Evolutionary conservation across 2,888 invertebrate genomes (phyloP), one percentile per base, ranked within the genome.

Genomic region (Bibio marci): DNA sequence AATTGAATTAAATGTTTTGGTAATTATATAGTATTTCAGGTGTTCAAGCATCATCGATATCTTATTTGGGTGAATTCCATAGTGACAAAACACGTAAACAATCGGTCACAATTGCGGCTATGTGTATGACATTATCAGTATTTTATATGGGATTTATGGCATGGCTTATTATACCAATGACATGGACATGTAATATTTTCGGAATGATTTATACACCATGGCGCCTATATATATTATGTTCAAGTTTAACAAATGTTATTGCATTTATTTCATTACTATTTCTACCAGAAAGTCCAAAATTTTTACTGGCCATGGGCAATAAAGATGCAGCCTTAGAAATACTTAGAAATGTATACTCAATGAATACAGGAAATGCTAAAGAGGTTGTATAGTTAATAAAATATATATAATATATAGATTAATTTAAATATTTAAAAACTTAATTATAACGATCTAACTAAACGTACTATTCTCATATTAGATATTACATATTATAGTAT

Each of bases 241-340:
- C 3, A 65, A 78, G 0, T 56, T 75, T 1, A 70, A 79, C 42
- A 27, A 70, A 74, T 0, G 28, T 79, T 3, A 74, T 85, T 1
- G 70, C 73, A 1, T 67, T 75, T 0, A 30, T 73, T 0, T 64
- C 73, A 12, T 58, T 77, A 12, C 52, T 66, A 7, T 63, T 65
- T 33, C 66, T 76, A 12, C 82, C 85, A 0, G 87, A 87, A 53
- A 86, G 80, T 44, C 86, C 87, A 0, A 81, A 82, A 57, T 87
- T 76, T 54, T 60, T 76, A 31, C 65, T 75, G 30, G 70, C 76
- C 1, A 71, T 69, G 38, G 76, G 77, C 0, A 59, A 66, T 39
- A 57, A 65, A 2, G 66, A 70, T 1, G 65, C 67, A 31, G 76
- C 81, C 1, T 52, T 83, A 35, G 47, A 55, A 30, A 67, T 77